These are phyloP conservation scores for Mactromeris polynyma DNA, from an alignment of 2,888 invertebrate genomes.

Conservation along the genomic window DNA sequence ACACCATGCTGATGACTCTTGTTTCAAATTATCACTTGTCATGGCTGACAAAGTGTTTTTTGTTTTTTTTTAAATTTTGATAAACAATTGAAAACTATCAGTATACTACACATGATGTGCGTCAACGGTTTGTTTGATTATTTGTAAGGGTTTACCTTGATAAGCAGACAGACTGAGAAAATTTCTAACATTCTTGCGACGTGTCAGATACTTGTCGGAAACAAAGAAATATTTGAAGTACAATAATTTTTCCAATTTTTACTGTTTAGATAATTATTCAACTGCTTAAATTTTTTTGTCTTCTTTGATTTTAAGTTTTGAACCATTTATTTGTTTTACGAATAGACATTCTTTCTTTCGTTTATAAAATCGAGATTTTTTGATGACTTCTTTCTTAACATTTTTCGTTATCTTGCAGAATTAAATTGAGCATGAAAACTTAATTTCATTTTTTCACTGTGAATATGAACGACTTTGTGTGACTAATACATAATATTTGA, in stretches of 20 bases:
- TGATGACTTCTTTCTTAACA: background rate
- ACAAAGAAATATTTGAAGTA: background rate
- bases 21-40: slow-evolving; percentile 6
- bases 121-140: background rate
- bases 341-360: background rate
- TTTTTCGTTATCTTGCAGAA: slow-evolving; percentile 4
- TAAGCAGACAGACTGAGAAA: background rate
- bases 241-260: background rate
- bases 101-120: background rate
- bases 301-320: background rate
- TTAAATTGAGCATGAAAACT: background rate
- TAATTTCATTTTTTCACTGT: background rate
- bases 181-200: background rate
- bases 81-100: background rate
- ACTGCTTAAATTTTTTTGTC: slow-evolving; percentile 11
- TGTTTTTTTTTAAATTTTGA: background rate
- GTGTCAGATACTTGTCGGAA: background rate
- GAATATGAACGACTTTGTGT: background rate
- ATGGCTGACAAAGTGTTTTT: background rate
- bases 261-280: background rate
- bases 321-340: background rate
- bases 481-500: slow-evolving; percentile 18
- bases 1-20: background rate
- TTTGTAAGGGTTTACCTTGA: background rate
- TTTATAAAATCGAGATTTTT: background rate